Base-by-base conservation (phyloP, 2,888 invertebrate species). In the Lasioglossum lativentre region DNA sequence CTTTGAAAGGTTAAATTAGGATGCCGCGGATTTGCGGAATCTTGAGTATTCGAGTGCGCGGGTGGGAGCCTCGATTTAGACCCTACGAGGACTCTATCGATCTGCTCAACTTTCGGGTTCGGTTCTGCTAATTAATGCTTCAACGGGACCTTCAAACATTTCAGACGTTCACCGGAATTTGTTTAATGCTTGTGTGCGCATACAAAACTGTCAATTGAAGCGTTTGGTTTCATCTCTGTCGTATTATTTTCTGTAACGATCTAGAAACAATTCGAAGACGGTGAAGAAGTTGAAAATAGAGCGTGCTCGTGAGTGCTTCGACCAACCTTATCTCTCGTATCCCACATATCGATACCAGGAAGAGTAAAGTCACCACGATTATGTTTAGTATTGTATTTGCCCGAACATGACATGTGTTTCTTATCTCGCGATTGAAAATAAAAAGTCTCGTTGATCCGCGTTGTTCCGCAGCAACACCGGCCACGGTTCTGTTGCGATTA, bases 381-480 rank as follows among this genome's bases (percentile, higher is more conserved):
- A 80, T 47, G 34, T 75, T 71, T 78, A 73, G 47, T 70, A 47
- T 80, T 76, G 47, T 70, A 47, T 80, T 76, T 27, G n/a, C 27
- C 30, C 34, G 2, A 4, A 42, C 23, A 66, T 27, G 63, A 77
- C 75, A 75, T 42, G 52, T 56, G 52, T 56, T 80, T 80, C 81
- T 83, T 80, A 83, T 80, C 83, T 10, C 19, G 5, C 40, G 14
- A 47, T 80, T n/a, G 6, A 16, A 56, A 14, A 27, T 30, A 30
- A 16, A 56, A 30, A 34, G 30, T 42, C 38, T 80, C 75, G 38
- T 75, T 42, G 59, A 66, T 73, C 71, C 30, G 12, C 27, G 40
- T 75, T 40, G 52, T n/a, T 80, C 52, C 38, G 12, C n/a, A 10
- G 79, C 40, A 63, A 63, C 47, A 27, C 38, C n/a, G 38, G 34